Percentiles rank a stretch among this genome's conserved stretches.
Conservation (phyloP, 2,797 vertebrate genomes). For the Hipposideros larvatus region DNA sequence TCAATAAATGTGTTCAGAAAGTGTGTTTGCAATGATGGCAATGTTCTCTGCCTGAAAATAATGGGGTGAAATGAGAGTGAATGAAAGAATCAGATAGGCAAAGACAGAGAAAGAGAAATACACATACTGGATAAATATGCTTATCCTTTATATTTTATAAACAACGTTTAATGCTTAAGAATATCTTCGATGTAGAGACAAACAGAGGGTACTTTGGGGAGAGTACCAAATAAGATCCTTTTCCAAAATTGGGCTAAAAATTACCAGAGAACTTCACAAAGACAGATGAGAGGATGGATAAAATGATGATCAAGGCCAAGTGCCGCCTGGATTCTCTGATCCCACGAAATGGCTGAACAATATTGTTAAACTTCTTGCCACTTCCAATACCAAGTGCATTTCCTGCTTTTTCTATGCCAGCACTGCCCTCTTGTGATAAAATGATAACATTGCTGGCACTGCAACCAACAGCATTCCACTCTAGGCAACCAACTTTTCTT, state of each 20-base stretch:
- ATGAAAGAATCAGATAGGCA: not conserved
- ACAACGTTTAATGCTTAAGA: not conserved
- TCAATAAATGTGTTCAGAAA: not conserved
- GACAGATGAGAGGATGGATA: not conserved
- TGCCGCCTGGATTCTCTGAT: not conserved
- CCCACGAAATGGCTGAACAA: slow-evolving; percentile 45
- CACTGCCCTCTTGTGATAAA: slow-evolving; percentile 86
- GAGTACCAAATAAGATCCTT: not conserved
- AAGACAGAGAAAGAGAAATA: not conserved
- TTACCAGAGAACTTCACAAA: not conserved
- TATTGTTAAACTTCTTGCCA: not conserved
- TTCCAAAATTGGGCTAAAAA: slow-evolving; percentile 12
- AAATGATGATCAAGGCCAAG: not conserved
- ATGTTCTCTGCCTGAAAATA: slow-evolving; percentile 3
- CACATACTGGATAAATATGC: not conserved
- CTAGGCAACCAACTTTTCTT: not conserved
- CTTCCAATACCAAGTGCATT: not conserved
- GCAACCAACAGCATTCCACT: not conserved
- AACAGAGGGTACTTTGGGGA: not conserved
- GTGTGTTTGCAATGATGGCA: not conserved
- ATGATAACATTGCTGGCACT: slow-evolving; percentile 27
- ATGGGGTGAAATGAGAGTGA: not conserved
- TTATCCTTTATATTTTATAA: not conserved
- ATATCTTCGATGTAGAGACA: not conserved
- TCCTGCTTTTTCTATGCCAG: slow-evolving; percentile 74